Base-by-base conservation (phyloP, 1,140 invertebrate genomes). In the Leptonema lineaticorne region DNA sequence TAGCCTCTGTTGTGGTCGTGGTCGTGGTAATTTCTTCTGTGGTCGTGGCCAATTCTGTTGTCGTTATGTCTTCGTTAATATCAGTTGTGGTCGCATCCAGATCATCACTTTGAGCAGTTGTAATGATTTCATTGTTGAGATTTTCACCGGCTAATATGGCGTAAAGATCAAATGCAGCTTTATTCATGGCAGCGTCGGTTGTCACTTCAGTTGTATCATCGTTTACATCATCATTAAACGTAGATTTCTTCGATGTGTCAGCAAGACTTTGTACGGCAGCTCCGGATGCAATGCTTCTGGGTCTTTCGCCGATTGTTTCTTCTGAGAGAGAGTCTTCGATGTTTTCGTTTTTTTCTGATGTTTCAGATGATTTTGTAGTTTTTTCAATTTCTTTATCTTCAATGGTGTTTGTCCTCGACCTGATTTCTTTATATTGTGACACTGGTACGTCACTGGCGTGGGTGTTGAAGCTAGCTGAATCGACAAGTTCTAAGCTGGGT, bases 101-200 rank as follows among this genome's bases (percentile, higher is more conserved):
- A 1, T 68, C 76, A 2, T 80, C 78, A 0, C 83, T 78, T 48
- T 83, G 81, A 1, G 75, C 75, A 7, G 75, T 24, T 0, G 84
- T 81, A 22, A 82, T 68, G 74, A 84, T 81, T 74, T 88, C 86
- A 67, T 87, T 87, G 33, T 89, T 87, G 24, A 90, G 78, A 73
- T 91, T 91, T 71, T 86, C 90, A 45, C 89, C 88, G n/a, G 89
- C 89, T 11, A 90, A 79, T 71, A 91, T 89, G 0, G 90, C 91
- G 71, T 92, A 93, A 16, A 93, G 77, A 74, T 93, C 91, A 14
- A 92, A 79, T 11, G 90, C 91, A 0, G 90, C 90, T 79, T 92
- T 92, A 73, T 92, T 89, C 89, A 92, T 91, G 0, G 85, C 83
- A 1, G 85, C 84, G 72, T 87, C 88, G 0, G 85, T 86, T 1